A percentile compares a stretch with the other conserved stretches of the same genome.
phyloP scores from a whole-genome alignment of 2,797 vertebrate species.

The Cuniculus paca region DNA sequence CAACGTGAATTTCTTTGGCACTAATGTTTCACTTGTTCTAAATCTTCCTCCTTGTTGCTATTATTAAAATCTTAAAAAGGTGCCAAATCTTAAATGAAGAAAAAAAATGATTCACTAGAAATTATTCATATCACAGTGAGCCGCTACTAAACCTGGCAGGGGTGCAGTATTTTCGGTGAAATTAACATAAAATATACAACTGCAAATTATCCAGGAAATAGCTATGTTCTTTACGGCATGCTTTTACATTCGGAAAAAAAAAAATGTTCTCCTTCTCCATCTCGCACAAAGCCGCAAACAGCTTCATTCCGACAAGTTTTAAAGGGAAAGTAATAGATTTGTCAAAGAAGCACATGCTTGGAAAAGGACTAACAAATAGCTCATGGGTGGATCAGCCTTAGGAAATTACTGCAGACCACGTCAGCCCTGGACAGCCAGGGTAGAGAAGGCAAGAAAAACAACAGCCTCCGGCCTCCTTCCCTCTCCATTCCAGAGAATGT shows the following conservation, averaged over 20 bases:
- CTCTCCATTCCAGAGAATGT: conserved; percentile 54
- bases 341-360: conserved; percentile 61
- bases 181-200: conserved; percentile 94
- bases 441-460: conserved; percentile 69
- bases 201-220: conserved; percentile 93
- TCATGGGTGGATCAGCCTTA: conserved; percentile 78
- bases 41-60: conserved; percentile 92
- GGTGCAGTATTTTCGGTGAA: conserved; percentile 92
- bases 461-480: conserved; percentile 80
- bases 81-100: conserved; percentile 92
- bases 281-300: conserved; percentile 86
- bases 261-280: conserved; percentile 86
- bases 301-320: conserved; percentile 85
- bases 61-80: conserved; percentile 92
- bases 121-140: conserved; percentile 92
- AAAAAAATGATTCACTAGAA: conserved; percentile 91
- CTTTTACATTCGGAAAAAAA: conserved; percentile 87
- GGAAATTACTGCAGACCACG: conserved; percentile 82
- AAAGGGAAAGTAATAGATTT: conserved; percentile 86
- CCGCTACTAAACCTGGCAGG: conserved; percentile 91
- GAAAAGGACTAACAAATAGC: conserved; percentile 78
- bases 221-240: conserved; percentile 89
- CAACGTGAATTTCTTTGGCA: conserved; percentile 89
- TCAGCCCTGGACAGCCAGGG: conserved; percentile 76
- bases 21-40: conserved; percentile 90